phyloP scores from a whole-genome alignment of 2,797 vertebrate genomes.

The Sibirionetta formosa region DNA sequence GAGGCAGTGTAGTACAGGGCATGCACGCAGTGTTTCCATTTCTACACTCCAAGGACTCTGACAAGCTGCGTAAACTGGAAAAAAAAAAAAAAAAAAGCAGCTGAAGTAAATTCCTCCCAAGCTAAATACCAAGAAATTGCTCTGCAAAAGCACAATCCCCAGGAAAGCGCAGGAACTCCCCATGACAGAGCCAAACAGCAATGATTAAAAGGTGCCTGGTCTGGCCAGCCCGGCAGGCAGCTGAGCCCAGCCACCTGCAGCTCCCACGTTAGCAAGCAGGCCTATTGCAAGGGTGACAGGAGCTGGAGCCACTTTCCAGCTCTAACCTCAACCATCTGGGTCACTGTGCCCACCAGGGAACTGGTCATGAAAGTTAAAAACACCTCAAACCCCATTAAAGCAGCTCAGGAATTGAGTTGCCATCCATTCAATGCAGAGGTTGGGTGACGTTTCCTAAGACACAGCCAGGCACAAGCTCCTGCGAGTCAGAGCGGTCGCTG shows the following conservation, averaged over 20 bases:
- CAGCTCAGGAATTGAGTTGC: background rate
- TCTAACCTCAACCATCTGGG: fast-evolving
- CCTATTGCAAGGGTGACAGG: fast-evolving
- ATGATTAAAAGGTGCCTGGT: background rate
- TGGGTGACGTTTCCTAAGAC: background rate
- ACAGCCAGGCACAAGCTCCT: background rate
- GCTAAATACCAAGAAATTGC: background rate
- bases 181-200: background rate
- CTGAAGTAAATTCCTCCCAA: background rate
- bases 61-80: background rate
- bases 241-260: background rate
- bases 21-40: background rate
- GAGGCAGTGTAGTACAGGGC: fast-evolving
- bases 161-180: background rate
- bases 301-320: background rate
- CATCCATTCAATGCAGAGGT: background rate
- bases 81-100: background rate
- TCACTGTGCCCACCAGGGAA: fast-evolving
- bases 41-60: background rate
- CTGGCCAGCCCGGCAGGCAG: no score
- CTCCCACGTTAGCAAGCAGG: fast-evolving
- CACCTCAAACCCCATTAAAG: background rate
- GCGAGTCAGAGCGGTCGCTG: background rate
- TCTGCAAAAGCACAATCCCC: background rate
- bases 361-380: background rate